These are phyloP conservation scores for Stigmatopora argus DNA, from an alignment of 2,113 vertebrate species.

Conservation along the genomic window DNA sequence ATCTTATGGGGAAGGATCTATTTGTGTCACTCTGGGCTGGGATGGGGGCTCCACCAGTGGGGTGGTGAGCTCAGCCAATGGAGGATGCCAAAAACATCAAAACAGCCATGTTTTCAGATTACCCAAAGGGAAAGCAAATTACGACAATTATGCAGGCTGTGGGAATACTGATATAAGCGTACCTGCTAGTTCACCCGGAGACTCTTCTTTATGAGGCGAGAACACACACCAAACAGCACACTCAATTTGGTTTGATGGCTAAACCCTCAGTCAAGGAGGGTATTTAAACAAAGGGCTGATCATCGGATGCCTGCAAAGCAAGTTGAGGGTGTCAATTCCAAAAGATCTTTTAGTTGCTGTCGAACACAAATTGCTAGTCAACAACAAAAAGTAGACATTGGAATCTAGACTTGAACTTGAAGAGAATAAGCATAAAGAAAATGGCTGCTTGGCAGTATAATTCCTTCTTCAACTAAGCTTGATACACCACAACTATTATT, in stretches of 20 bases:
- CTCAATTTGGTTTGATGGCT: slow-evolving; percentile 61
- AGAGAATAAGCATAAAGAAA: not conserved
- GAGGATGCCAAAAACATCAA: slow-evolving; percentile 73
- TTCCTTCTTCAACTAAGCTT: not conserved
- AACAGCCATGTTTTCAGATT: slow-evolving; percentile 76
- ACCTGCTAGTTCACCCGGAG: slow-evolving; percentile 66
- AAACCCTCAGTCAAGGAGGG: slow-evolving; percentile 52
- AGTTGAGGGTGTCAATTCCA: slow-evolving; percentile 34
- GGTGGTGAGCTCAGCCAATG: slow-evolving; percentile 64
- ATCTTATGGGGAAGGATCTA: slow-evolving; percentile 73
- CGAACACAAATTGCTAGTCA: slow-evolving; percentile 11
- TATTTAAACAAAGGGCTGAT: slow-evolving; percentile 46
- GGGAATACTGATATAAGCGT: slow-evolving; percentile 69
- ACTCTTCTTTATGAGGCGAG: slow-evolving; percentile 57
- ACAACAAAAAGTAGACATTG: slow-evolving; percentile 6
- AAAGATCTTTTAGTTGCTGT: slow-evolving; percentile 40
- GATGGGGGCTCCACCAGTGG: slow-evolving; percentile 61
- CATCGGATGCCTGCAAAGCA: slow-evolving; percentile 47
- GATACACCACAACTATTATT: not conserved
- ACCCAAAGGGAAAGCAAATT: slow-evolving; percentile 73
- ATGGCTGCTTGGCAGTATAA: not conserved
- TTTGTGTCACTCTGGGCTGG: slow-evolving; percentile 72
- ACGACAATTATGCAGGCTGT: slow-evolving; percentile 72
- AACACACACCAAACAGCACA: slow-evolving; percentile 57
- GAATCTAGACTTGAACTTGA: not conserved